Evolutionary conservation across 2,113 vertebrate species (phyloP).

Genomic region (Diphyllodes magnificus): DNA sequence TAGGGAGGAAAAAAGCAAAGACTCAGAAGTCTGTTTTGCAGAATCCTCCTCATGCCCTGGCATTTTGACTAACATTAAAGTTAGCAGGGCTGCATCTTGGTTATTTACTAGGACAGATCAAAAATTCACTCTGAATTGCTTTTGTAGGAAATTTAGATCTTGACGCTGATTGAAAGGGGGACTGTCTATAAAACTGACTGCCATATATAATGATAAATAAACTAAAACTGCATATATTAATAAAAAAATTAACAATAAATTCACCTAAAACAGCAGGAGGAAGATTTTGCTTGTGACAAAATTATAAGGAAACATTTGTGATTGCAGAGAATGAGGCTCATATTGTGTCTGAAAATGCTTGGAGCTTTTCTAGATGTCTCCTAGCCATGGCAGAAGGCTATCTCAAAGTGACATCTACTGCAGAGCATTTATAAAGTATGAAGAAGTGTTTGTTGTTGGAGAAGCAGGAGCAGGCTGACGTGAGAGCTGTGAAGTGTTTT

Average conservation of each 20-base stretch:
- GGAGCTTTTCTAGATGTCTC: background rate
- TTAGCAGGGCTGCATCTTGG: background rate
- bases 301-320: background rate
- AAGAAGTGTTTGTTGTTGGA: background rate
- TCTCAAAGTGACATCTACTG: background rate
- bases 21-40: background rate
- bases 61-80: background rate
- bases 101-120: background rate
- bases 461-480: background rate
- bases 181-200: background rate
- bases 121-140: background rate
- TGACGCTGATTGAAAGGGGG: background rate
- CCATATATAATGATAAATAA: background rate
- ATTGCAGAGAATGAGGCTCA: background rate
- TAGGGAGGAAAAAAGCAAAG: background rate
- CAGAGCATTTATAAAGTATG: background rate
- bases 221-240: background rate
- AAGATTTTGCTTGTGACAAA: background rate
- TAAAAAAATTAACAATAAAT: background rate
- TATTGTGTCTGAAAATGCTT: background rate
- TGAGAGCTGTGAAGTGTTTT: background rate
- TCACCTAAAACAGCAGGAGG: background rate
- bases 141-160: background rate
- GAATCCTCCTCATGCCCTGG: background rate
- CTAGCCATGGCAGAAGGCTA: background rate